phyloP scores from a whole-genome alignment of 1,140 invertebrate genomes.

The Nebria ingens region DNA sequence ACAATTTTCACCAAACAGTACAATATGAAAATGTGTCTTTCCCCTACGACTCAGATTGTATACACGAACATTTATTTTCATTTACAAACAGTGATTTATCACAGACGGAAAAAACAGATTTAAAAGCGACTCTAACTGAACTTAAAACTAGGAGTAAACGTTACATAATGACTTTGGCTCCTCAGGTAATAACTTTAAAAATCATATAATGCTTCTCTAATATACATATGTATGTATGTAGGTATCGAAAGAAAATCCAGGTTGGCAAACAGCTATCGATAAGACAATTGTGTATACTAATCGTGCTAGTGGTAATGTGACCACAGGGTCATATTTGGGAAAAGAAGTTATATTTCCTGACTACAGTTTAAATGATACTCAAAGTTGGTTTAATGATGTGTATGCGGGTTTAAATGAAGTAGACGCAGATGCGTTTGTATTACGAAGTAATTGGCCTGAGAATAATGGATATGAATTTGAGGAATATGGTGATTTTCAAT shows the following conservation, averaged over 20 bases:
- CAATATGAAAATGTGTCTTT: too few species aligned
- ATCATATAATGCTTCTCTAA: too few species aligned
- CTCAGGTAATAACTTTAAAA: constrained; percentile 33
- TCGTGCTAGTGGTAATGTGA: too few species aligned
- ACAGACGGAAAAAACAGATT: constrained; percentile 14
- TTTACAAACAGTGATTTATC: too few species aligned
- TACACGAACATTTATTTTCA: constrained; percentile 28
- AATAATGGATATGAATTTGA: constrained; percentile 22
- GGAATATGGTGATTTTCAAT: constrained; percentile 21
- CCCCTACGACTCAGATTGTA: constrained; percentile 26
- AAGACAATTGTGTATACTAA: too few species aligned
- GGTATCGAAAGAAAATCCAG: too few species aligned
- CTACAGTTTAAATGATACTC: constrained; percentile 21
- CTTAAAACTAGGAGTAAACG: constrained; percentile 10
- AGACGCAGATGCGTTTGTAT: constrained; percentile 22
- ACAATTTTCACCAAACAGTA: too few species aligned
- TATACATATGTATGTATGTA: too few species aligned
- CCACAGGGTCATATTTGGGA: constrained; percentile 19
- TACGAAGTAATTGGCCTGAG: constrained; percentile 30
- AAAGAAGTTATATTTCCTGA: constrained; percentile 27
- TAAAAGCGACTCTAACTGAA: not conserved
- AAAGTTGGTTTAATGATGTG: constrained; percentile 17
- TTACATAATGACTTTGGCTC: constrained; percentile 22
- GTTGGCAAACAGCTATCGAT: too few species aligned
- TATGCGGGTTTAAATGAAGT: too few species aligned